Evolutionary conservation across 2,888 invertebrate genomes (phyloP).

Genomic region (Salpingus planirostris): DNA sequence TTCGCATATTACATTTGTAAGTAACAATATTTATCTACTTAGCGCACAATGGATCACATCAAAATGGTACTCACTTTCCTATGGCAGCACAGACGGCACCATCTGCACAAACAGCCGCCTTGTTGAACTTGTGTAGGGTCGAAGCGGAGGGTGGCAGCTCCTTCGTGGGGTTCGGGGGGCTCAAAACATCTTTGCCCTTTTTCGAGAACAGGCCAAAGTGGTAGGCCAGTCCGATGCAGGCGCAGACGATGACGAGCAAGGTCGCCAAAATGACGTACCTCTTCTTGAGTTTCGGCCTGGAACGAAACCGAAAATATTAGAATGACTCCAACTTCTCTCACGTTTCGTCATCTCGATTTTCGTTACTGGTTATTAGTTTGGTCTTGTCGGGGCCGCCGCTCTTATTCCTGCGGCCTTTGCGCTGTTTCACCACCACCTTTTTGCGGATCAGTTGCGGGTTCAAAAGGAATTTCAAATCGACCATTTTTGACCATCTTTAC

Average conservation of each 20-base stretch:
- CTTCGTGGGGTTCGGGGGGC: conserved; percentile 58
- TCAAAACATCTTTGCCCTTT: conserved; percentile 23
- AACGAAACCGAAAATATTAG: too few species aligned
- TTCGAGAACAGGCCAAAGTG: conserved; percentile 21
- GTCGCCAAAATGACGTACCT: conserved; percentile 18
- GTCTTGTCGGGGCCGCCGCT: too few species aligned
- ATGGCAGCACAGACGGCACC: conserved; percentile 64
- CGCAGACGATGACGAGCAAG: conserved; percentile 18
- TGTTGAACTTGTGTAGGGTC: conserved; percentile 53
- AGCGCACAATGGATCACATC: too few species aligned
- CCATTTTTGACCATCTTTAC: too few species aligned
- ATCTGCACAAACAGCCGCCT: conserved; percentile 72
- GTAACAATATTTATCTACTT: too few species aligned
- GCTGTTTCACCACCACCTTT: conserved; percentile 16
- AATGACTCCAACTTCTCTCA: too few species aligned
- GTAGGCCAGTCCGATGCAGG: conserved; percentile 22
- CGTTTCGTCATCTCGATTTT: too few species aligned
- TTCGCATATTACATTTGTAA: background rate
- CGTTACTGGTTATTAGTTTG: too few species aligned
- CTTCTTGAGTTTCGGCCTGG: conserved; percentile 20
- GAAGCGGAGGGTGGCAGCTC: conserved; percentile 59
- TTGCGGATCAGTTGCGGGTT: conserved; percentile 19
- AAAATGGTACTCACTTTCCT: conserved; percentile 56
- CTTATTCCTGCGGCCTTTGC: conserved; percentile 12
- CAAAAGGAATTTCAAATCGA: conserved; percentile 26